A percentile compares a stretch with the other conserved stretches of the same genome.
Evolutionary conservation across 1,140 invertebrate species (phyloP).

Genomic region (Drosophila kanapiae): DNA sequence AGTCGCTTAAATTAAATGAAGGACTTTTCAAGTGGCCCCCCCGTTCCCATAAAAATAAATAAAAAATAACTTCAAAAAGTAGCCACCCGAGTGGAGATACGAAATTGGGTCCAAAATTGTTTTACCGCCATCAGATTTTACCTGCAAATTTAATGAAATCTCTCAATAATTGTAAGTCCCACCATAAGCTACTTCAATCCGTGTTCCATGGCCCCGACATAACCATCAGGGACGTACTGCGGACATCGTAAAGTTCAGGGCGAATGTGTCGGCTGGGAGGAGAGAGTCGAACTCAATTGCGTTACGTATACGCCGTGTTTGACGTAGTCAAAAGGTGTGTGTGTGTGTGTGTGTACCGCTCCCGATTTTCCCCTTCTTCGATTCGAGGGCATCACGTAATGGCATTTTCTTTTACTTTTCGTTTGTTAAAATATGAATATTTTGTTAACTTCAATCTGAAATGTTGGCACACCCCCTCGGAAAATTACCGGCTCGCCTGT

Average conservation of each 20-base stretch:
- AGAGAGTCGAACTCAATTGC: constrained; percentile 29
- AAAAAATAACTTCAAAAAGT: constrained; percentile 22
- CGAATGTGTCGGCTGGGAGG: constrained; percentile 23
- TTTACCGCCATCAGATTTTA: constrained; percentile 33
- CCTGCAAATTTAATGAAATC: constrained; percentile 38
- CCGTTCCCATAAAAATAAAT: constrained; percentile 28
- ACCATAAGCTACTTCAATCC: constrained; percentile 27
- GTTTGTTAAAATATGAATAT: constrained; percentile 76
- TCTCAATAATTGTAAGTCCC: constrained; percentile 39
- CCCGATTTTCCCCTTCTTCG: neutral
- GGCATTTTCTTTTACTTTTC: constrained; percentile 70
- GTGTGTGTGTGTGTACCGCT: constrained; percentile 1
- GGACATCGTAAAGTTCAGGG: constrained; percentile 74
- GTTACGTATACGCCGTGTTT: constrained; percentile 63
- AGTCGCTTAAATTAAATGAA: constrained; percentile 82
- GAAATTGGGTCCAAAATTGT: constrained; percentile 30
- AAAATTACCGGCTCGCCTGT: constrained; percentile 42
- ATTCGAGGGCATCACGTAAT: constrained; percentile 67
- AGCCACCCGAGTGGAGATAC: constrained; percentile 8
- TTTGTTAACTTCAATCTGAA: constrained; percentile 54
- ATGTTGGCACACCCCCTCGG: constrained; percentile 13
- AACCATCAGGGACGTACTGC: constrained; percentile 51
- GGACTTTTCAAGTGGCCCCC: constrained; percentile 54
- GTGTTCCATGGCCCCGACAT: constrained; percentile 28
- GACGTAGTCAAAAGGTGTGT: constrained; percentile 45